Evolutionary conservation across 92 coral and sea anemone genomes (phyloP).

Genomic region (Zoanthus sociatus): DNA sequence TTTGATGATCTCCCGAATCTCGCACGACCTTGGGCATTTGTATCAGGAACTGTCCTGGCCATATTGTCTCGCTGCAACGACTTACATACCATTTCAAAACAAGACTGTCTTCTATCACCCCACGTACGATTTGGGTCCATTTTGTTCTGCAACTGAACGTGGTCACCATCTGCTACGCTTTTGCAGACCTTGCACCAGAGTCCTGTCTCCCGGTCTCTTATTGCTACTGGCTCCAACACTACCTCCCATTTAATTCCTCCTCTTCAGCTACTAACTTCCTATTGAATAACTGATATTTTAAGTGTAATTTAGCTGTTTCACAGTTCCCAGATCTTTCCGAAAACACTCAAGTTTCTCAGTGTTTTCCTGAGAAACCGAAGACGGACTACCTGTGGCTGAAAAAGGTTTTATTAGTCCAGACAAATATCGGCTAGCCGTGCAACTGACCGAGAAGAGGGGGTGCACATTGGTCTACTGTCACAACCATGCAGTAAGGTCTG

Average conservation of each 20-base stretch:
- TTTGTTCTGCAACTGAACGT: conserved; percentile 39
- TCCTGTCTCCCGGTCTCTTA: conserved; percentile 37
- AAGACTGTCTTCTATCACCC: conserved; percentile 44
- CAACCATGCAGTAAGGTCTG: conserved; percentile 38
- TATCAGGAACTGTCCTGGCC: conserved; percentile 1
- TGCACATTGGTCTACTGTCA: conserved; percentile 46
- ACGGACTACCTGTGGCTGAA: neutral
- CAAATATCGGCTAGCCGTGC: conserved; percentile 20
- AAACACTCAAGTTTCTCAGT: conserved; percentile 29
- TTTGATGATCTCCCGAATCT: neutral
- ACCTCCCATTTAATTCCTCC: neutral
- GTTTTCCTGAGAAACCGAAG: neutral
- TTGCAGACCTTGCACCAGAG: conserved; percentile 27
- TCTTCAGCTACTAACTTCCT: neutral
- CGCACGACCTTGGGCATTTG: neutral
- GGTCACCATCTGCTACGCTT: conserved; percentile 37
- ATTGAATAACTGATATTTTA: conserved; percentile 7
- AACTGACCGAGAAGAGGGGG: conserved; percentile 50
- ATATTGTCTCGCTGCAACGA: conserved; percentile 31
- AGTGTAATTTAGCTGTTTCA: conserved; percentile 16
- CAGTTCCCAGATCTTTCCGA: conserved; percentile 37
- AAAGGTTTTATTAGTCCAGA: conserved; percentile 33
- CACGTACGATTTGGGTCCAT: conserved; percentile 40
- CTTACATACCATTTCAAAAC: conserved; percentile 55
- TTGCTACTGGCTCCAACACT: neutral